Evolutionary conservation across 2,113 vertebrate genomes (phyloP).

Genomic region (Ciconia boyciana): DNA sequence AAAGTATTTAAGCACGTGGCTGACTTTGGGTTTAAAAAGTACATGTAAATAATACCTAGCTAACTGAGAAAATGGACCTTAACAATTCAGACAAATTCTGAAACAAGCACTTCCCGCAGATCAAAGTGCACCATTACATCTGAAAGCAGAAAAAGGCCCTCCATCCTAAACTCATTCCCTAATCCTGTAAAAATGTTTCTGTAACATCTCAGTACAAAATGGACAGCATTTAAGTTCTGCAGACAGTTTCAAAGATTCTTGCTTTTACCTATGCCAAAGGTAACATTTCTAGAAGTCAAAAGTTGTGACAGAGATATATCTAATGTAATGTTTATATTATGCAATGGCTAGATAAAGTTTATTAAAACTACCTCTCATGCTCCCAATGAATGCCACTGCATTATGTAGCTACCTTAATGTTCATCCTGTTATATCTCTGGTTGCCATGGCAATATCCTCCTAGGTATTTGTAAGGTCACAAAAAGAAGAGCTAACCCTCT

Average conservation of each 20-base stretch:
- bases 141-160: not conserved
- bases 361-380: conserved; percentile 64
- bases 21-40: not conserved
- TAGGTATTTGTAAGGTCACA: conserved; percentile 90
- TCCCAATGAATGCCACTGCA: conserved; percentile 56
- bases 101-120: not conserved
- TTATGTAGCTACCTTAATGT: conserved; percentile 70
- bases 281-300: not conserved
- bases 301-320: not conserved
- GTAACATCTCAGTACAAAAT: not conserved
- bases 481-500: conserved; percentile 80
- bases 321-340: conserved; percentile 22
- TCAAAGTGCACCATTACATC: not conserved
- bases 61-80: not conserved
- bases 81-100: not conserved
- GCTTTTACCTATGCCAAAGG: not conserved
- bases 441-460: conserved; percentile 90
- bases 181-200: not conserved
- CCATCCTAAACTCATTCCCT: not conserved
- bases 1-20: not conserved
- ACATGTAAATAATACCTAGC: not conserved
- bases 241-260: not conserved
- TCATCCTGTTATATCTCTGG: conserved; percentile 72
- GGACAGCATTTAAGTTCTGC: not conserved
- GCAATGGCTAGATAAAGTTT: conserved; percentile 56